Evolutionary conservation across 1,140 invertebrate species (phyloP).

Genomic region (Drosophila tani): DNA sequence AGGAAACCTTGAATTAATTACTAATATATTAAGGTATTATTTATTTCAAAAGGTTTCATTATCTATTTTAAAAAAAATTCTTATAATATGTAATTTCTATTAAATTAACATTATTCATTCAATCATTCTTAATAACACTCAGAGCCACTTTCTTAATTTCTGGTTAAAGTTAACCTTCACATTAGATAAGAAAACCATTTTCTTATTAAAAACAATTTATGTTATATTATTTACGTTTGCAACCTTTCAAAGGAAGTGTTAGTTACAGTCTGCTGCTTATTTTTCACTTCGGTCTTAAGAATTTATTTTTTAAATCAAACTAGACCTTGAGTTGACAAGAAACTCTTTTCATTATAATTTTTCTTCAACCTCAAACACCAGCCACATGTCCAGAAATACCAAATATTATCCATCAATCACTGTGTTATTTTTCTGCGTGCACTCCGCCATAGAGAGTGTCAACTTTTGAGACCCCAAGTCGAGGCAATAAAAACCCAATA

Average conservation of each 20-base stretch:
- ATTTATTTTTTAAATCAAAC: neutral
- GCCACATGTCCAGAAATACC: neutral
- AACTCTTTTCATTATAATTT: no score
- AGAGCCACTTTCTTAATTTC: no score
- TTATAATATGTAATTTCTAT: neutral
- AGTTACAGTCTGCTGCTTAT: no score
- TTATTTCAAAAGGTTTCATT: neutral
- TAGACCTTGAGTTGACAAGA: neutral
- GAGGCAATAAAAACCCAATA: conserved; percentile 77
- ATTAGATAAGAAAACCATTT: no score
- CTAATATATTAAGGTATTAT: neutral
- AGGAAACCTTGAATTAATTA: no score
- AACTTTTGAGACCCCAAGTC: conserved; percentile 75
- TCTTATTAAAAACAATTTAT: no score
- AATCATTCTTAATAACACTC: no score
- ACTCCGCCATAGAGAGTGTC: conserved; percentile 61
- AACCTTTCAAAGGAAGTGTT: no score
- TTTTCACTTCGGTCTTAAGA: no score
- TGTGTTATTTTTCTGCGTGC: conserved; percentile 11
- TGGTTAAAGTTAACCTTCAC: no score
- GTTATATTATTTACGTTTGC: no score
- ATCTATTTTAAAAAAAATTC: no score
- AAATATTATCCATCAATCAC: neutral
- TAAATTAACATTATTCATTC: neutral
- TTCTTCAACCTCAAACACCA: neutral